These are phyloP conservation scores for Hololepta plana DNA, from an alignment of 2,888 invertebrate species.

Conservation along the genomic window DNA sequence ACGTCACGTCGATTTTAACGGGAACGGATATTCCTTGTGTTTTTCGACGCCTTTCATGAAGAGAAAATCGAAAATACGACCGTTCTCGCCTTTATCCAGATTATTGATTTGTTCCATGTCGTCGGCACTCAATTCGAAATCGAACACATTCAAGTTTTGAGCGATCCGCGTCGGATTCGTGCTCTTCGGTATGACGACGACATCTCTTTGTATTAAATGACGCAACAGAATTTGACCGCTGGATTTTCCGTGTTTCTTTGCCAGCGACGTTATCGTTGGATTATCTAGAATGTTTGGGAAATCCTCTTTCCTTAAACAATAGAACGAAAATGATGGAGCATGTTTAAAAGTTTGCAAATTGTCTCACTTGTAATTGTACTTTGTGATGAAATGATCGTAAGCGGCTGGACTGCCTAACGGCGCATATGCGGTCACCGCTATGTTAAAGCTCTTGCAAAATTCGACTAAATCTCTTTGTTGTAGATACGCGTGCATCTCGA, in stretches of 20 bases:
- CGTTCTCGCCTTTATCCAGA: conserved; percentile 42
- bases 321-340: no score
- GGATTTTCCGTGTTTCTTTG: conserved; percentile 37
- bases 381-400: conserved; percentile 38
- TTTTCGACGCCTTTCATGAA: conserved; percentile 48
- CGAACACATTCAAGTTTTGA: conserved; percentile 49
- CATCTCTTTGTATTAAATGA: conserved; percentile 45
- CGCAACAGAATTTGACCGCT: conserved; percentile 55
- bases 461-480: conserved; percentile 47
- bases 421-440: conserved; percentile 51
- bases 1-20: no score
- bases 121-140: conserved; percentile 37
- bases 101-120: conserved; percentile 35
- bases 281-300: conserved; percentile 45
- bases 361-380: conserved; percentile 43
- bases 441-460: conserved; percentile 40
- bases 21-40: conserved; percentile 58
- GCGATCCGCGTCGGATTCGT: conserved; percentile 46
- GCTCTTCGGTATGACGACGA: conserved; percentile 66
- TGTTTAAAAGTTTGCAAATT: no score
- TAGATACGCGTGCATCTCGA: conserved; percentile 60
- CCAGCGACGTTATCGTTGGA: conserved; percentile 36
- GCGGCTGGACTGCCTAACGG: conserved; percentile 57
- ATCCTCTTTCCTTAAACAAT: conserved; percentile 28
- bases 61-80: conserved; percentile 49